phyloP scores from a whole-genome alignment of 2,113 vertebrate genomes.

The Oryzias woworae region DNA sequence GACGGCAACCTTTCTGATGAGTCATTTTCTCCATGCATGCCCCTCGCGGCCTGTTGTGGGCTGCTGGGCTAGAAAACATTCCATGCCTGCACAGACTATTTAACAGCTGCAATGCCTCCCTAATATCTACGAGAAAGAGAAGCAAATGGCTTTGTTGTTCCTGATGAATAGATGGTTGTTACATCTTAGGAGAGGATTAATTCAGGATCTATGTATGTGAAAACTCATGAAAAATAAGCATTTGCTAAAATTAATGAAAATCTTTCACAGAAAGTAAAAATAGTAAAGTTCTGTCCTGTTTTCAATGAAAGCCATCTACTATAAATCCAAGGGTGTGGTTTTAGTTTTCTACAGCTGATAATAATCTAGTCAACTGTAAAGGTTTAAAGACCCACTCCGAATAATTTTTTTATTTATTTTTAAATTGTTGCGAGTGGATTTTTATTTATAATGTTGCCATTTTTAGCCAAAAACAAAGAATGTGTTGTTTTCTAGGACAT shows the following conservation, averaged over 20 bases:
- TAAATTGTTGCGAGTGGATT: no score
- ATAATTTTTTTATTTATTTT: no score
- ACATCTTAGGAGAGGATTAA: slow-evolving; percentile 12
- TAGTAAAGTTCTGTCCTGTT: neutral
- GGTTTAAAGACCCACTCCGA: no score
- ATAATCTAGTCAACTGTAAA: neutral
- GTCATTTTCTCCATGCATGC: slow-evolving; percentile 64
- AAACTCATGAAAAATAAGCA: slow-evolving; percentile 1
- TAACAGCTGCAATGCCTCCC: slow-evolving; percentile 16
- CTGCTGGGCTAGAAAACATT: slow-evolving; percentile 2
- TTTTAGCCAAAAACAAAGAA: no score
- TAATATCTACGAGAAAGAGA: slow-evolving; percentile 1
- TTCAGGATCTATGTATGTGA: slow-evolving; percentile 2
- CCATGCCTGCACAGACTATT: slow-evolving; percentile 15
- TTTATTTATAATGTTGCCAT: no score
- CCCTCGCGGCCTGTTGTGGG: slow-evolving; percentile 23
- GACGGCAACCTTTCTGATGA: slow-evolving; percentile 51
- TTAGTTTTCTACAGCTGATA: neutral
- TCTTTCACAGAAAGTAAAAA: no score
- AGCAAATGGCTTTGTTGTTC: slow-evolving; percentile 6
- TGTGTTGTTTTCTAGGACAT: no score
- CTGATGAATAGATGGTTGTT: slow-evolving; percentile 18
- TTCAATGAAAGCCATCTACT: neutral
- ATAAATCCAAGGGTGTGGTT: neutral
- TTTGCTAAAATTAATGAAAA: no score